phyloP scores from a whole-genome alignment of 1,140 invertebrate species.

The Nymphalis io region DNA sequence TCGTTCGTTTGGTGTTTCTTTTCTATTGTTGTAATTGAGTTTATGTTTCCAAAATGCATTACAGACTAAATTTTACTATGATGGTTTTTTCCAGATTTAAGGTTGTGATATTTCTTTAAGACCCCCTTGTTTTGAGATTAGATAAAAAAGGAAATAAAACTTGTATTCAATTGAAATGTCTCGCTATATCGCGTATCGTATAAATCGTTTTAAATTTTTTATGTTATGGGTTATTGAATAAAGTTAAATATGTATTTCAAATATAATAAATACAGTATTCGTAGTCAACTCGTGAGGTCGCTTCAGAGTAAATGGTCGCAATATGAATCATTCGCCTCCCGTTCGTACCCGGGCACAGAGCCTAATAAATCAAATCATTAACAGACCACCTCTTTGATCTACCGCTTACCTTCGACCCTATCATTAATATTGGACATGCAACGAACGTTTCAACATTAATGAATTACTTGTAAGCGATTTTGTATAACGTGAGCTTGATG shows the following conservation, averaged over 20 bases:
- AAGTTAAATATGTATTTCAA: not conserved
- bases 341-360: conserved; percentile 20
- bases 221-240: not conserved
- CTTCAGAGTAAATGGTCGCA: conserved; percentile 50
- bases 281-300: conserved; percentile 51
- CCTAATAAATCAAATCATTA: conserved; percentile 45
- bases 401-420: conserved; percentile 73
- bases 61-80: no score
- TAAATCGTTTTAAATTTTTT: not conserved
- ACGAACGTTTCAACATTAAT: conserved; percentile 55
- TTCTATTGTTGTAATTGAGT: no score
- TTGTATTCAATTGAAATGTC: no score
- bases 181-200: no score
- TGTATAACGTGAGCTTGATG: conserved; percentile 25
- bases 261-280: conserved; percentile 21
- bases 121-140: no score
- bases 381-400: conserved; percentile 61
- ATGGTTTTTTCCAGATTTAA: no score
- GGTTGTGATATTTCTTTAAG: no score
- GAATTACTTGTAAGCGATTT: conserved; percentile 54
- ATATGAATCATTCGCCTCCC: conserved; percentile 48
- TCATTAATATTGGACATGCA: conserved; percentile 59
- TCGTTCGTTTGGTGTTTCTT: no score
- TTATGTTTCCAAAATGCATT: no score
- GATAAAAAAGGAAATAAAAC: no score